These are phyloP conservation scores for Nomada ferruginata DNA, from an alignment of 2,888 invertebrate genomes.

Conservation along the genomic window DNA sequence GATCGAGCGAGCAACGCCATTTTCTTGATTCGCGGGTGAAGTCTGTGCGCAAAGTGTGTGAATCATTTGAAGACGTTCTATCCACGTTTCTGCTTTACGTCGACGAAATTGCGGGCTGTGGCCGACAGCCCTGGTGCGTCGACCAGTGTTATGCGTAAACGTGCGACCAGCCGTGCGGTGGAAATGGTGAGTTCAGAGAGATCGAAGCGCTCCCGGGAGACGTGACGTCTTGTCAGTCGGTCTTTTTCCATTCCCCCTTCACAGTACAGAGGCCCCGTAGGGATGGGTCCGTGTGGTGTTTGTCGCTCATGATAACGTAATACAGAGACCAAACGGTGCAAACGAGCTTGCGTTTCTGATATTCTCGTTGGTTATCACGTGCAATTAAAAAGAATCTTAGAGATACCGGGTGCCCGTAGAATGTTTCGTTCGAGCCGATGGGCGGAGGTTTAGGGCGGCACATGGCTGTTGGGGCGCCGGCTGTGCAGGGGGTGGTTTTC, in stretches of 20 bases:
- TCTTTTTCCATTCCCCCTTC: constrained; percentile 50
- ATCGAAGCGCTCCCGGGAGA: constrained; percentile 68
- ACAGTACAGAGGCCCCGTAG: constrained; percentile 42
- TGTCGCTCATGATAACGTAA: constrained; percentile 56
- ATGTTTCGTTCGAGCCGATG: constrained; percentile 61
- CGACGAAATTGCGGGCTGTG: constrained; percentile 35
- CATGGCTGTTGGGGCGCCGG: constrained; percentile 78
- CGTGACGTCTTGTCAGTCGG: constrained; percentile 69
- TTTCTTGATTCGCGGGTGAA: constrained; percentile 72
- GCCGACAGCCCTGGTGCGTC: constrained; percentile 25
- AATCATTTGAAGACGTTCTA: constrained; percentile 25
- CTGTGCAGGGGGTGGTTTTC: constrained; percentile 79
- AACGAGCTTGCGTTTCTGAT: constrained; percentile 3
- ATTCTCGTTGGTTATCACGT: constrained; percentile 17
- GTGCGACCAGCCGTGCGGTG: constrained; percentile 72
- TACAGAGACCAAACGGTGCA: constrained; percentile 15
- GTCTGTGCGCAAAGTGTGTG: constrained; percentile 53
- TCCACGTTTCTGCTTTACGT: constrained; percentile 38
- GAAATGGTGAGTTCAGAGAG: constrained; percentile 75
- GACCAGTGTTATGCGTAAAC: constrained; percentile 75
- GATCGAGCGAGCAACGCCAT: constrained; percentile 72
- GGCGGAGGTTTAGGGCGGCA: constrained; percentile 78
- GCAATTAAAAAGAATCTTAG: constrained; percentile 25
- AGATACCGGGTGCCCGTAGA: constrained; percentile 36
- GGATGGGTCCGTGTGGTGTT: constrained; percentile 55